These are phyloP conservation scores for Orbicella faveolata DNA, from an alignment of 64 coral and sea anemone genomes.

Conservation along the genomic window DNA sequence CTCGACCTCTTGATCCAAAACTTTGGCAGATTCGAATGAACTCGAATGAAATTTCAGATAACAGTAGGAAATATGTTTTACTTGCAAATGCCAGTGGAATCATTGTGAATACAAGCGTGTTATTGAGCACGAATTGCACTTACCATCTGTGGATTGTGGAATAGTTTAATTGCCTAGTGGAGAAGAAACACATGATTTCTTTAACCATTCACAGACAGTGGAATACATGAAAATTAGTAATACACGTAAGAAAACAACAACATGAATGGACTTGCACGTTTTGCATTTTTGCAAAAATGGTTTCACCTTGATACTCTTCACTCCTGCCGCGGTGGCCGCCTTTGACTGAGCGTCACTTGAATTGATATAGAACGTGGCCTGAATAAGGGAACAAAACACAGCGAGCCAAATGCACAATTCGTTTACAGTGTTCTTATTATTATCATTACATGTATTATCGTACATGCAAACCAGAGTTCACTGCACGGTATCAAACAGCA, in stretches of 20 bases:
- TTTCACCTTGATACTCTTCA: slow-evolving; percentile 67
- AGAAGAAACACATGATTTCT: not conserved
- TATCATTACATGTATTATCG: too few species aligned
- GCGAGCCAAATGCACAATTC: not conserved
- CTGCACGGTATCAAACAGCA: too few species aligned
- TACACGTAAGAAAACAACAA: too few species aligned
- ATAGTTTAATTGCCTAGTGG: slow-evolving; percentile 40
- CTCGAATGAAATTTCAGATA: too few species aligned
- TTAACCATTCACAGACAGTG: not conserved
- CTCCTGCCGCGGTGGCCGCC: slow-evolving; percentile 54
- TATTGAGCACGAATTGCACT: not conserved
- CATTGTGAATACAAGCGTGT: not conserved
- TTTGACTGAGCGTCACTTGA: slow-evolving; percentile 61
- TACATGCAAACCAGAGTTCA: too few species aligned
- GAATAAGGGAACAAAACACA: not conserved
- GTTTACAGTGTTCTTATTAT: too few species aligned
- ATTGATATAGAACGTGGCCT: slow-evolving; percentile 60
- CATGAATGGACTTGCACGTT: too few species aligned
- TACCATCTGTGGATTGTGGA: slow-evolving; percentile 57
- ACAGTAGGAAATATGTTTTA: not conserved
- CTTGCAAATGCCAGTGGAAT: not conserved
- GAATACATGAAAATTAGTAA: too few species aligned
- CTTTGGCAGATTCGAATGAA: too few species aligned
- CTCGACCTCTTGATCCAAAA: too few species aligned
- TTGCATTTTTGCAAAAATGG: too few species aligned